These are phyloP conservation scores for Takifugu ocellatus DNA, from an alignment of 2,797 vertebrate species.

Conservation along the genomic window DNA sequence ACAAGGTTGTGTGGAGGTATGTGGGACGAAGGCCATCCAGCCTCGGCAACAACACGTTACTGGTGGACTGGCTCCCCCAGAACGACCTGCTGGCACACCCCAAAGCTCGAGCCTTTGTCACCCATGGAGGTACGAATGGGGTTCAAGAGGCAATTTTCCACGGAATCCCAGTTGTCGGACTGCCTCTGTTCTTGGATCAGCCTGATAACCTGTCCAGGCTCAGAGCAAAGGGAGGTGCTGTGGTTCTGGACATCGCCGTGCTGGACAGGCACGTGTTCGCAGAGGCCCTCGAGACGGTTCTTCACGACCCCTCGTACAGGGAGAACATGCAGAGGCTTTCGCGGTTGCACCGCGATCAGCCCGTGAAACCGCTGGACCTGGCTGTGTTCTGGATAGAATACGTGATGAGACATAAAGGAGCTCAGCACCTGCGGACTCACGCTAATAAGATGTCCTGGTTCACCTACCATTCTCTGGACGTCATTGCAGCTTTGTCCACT, in stretches of 20 bases:
- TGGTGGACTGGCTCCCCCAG: slow-evolving; percentile 75
- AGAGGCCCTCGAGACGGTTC: slow-evolving; percentile 56
- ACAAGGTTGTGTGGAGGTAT: slow-evolving; percentile 75
- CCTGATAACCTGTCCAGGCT: slow-evolving; percentile 70
- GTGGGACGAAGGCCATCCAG: slow-evolving; percentile 56
- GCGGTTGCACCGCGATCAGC: slow-evolving; percentile 66
- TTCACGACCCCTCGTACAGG: slow-evolving; percentile 66
- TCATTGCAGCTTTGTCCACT: slow-evolving; percentile 46
- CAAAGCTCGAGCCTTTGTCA: slow-evolving; percentile 68
- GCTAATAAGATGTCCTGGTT: slow-evolving; percentile 71
- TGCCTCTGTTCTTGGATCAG: slow-evolving; percentile 74
- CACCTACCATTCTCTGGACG: slow-evolving; percentile 67
- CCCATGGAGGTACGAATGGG: slow-evolving; percentile 74
- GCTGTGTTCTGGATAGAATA: slow-evolving; percentile 78
- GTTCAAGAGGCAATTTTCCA: slow-evolving; percentile 75
- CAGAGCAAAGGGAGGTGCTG: slow-evolving; percentile 59
- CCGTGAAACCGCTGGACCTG: slow-evolving; percentile 63
- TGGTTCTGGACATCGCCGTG: slow-evolving; percentile 52
- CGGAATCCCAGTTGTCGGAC: slow-evolving; percentile 56
- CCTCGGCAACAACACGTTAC: slow-evolving; percentile 73
- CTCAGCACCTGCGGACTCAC: slow-evolving; percentile 60
- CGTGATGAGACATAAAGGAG: slow-evolving; percentile 74
- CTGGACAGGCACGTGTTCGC: slow-evolving; percentile 55
- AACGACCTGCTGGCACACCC: slow-evolving; percentile 76
- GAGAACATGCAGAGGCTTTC: slow-evolving; percentile 73